These are phyloP conservation scores for Harmothoe impar DNA, from an alignment of 2,888 invertebrate species.

Conservation along the genomic window DNA sequence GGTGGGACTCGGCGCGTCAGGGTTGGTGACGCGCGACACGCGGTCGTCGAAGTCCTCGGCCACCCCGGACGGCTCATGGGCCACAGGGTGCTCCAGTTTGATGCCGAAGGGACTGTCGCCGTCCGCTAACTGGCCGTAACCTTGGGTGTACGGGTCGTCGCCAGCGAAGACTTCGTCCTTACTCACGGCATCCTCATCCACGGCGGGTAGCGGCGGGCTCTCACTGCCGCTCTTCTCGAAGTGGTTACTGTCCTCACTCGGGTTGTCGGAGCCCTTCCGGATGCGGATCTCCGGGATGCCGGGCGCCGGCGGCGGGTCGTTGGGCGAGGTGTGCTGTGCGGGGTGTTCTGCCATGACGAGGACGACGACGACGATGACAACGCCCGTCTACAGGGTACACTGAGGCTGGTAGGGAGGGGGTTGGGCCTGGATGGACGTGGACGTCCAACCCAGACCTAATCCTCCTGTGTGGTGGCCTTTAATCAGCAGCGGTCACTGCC, in stretches of 20 bases:
- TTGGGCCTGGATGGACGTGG: not conserved
- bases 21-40: slow-evolving; percentile 15
- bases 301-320: slow-evolving; percentile 38
- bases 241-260: slow-evolving; percentile 47
- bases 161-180: slow-evolving; percentile 42
- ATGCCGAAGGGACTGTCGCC: slow-evolving; percentile 52
- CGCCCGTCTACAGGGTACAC: too few relatives aligned
- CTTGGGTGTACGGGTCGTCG: slow-evolving; percentile 49
- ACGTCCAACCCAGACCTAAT: not conserved
- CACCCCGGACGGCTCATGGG: slow-evolving; percentile 38
- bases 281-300: slow-evolving; percentile 66
- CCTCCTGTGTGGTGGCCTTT: not conserved
- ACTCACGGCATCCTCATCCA: slow-evolving; percentile 37
- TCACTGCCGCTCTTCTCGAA: not conserved
- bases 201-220: not conserved
- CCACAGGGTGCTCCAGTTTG: slow-evolving; percentile 27
- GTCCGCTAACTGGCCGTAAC: slow-evolving; percentile 54
- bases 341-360: not conserved
- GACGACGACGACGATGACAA: slow-evolving; percentile 1
- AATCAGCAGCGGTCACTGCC: not conserved
- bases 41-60: slow-evolving; percentile 20
- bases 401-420: not conserved
- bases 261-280: slow-evolving; percentile 64
- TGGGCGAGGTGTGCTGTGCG: not conserved
- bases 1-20: slow-evolving; percentile 25